A percentile compares a stretch with the other conserved stretches of the same genome.
Conservation (phyloP, 2,797 vertebrate genomes). For the Meriones psammophilus region DNA sequence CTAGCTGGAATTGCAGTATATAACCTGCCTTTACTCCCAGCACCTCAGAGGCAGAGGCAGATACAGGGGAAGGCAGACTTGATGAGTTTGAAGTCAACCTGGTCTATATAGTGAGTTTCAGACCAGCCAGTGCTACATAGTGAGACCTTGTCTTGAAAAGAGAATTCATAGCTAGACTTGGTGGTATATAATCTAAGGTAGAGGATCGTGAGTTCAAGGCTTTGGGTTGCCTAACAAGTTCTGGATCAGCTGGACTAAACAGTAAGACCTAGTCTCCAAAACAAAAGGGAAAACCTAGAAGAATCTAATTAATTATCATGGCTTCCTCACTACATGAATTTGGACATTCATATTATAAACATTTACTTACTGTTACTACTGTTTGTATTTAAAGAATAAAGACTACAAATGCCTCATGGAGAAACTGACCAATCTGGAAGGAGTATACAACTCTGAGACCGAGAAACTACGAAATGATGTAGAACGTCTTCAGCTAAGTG, state of each 20-base stretch:
- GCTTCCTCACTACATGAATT: slow-evolving; percentile 45
- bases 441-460: slow-evolving; percentile 90
- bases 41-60: background rate
- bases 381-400: slow-evolving; percentile 90
- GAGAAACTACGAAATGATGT: slow-evolving; percentile 94
- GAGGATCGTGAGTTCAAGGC: background rate
- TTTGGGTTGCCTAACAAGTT: background rate
- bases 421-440: slow-evolving; percentile 92
- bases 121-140: background rate
- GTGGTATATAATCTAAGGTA: background rate
- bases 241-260: background rate
- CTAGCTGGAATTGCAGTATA: background rate
- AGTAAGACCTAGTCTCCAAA: background rate
- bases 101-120: background rate
- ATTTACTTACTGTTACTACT: slow-evolving; percentile 54
- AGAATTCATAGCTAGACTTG: background rate
- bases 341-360: background rate
- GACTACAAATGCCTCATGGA: slow-evolving; percentile 93
- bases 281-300: background rate
- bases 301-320: background rate
- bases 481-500: slow-evolving; percentile 92
- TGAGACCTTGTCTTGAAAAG: background rate
- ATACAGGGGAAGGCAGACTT: background rate
- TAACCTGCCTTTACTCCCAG: background rate
- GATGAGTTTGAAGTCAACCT: background rate